Percentiles rank a stretch among this genome's conserved stretches.
phyloP scores from a whole-genome alignment of 2,888 invertebrate species.

The Lithophane semibrunnea region DNA sequence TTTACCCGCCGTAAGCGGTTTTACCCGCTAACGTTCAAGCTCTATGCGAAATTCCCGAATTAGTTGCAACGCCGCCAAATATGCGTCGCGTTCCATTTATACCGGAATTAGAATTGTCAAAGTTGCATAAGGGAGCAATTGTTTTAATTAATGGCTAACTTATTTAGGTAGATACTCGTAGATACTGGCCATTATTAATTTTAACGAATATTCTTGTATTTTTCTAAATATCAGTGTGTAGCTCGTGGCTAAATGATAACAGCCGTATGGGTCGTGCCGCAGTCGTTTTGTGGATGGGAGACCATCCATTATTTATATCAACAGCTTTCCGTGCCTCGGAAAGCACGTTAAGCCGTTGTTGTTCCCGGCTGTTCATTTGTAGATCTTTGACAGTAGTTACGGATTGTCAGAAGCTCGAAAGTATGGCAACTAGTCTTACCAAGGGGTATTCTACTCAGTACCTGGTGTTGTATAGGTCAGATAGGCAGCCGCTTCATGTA shows the following conservation, averaged over 20 bases:
- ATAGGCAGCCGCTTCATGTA: background rate
- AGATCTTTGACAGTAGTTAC: background rate
- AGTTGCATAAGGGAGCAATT: slow-evolving; percentile 12
- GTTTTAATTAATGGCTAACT: background rate
- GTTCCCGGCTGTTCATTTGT: background rate
- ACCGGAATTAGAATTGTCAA: slow-evolving; percentile 17
- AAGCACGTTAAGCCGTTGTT: background rate
- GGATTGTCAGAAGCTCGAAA: background rate
- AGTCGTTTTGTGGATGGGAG: background rate
- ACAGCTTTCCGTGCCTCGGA: background rate
- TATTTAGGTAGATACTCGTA: background rate
- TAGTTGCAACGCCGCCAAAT: slow-evolving; percentile 28
- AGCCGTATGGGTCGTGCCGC: background rate
- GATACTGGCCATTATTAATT: background rate
- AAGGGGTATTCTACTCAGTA: too few species aligned
- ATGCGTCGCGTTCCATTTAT: slow-evolving; percentile 12
- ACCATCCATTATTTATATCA: background rate
- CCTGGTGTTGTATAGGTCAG: too few species aligned
- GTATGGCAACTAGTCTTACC: background rate
- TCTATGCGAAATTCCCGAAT: slow-evolving; percentile 24
- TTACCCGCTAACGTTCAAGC: slow-evolving; percentile 39
- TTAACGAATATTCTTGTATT: background rate
- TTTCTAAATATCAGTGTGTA: background rate
- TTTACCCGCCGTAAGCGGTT: slow-evolving; percentile 42
- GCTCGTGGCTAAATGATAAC: background rate